Percentiles rank a stretch among this genome's conserved stretches.
These are phyloP conservation scores for Clarias laeviceps DNA, from an alignment of 2,797 vertebrate genomes.

Conservation along the genomic window DNA sequence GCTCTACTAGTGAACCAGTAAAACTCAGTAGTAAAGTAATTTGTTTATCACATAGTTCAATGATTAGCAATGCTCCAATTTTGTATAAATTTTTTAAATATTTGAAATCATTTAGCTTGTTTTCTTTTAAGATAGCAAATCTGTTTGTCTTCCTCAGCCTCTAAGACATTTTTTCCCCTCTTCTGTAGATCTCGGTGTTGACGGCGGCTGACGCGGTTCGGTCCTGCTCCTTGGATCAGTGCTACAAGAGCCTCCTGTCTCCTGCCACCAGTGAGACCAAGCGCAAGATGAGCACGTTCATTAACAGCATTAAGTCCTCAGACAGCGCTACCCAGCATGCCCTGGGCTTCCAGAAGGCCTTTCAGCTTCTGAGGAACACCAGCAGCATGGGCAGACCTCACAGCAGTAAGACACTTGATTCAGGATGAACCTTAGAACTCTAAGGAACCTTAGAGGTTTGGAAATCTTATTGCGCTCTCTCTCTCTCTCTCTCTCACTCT, in stretches of 20 bases:
- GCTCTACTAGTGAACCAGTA: not conserved
- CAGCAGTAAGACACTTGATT: slow-evolving; percentile 78
- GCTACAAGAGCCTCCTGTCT: slow-evolving; percentile 94
- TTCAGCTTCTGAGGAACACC: slow-evolving; percentile 92
- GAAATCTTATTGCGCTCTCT: slow-evolving; percentile 16
- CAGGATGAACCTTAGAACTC: not conserved
- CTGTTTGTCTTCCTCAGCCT: not conserved
- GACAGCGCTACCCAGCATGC: slow-evolving; percentile 92
- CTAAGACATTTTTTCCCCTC: not conserved
- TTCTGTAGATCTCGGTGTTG: slow-evolving; percentile 87
- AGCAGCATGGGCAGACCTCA: slow-evolving; percentile 84
- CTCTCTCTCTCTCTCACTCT: slow-evolving; percentile 34
- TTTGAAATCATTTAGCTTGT: not conserved
- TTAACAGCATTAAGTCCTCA: slow-evolving; percentile 86
- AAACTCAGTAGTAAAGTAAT: not conserved
- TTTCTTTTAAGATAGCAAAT: not conserved
- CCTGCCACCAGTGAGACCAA: slow-evolving; percentile 97
- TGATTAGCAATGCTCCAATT: not conserved
- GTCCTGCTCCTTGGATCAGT: slow-evolving; percentile 93
- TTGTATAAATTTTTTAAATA: not conserved
- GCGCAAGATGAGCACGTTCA: slow-evolving; percentile 95
- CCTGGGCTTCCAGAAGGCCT: slow-evolving; percentile 91
- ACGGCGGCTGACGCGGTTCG: slow-evolving; percentile 88
- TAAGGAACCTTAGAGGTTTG: not conserved
- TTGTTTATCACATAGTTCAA: not conserved